Evolutionary conservation across 2,797 vertebrate species (phyloP).

Genomic region (Platalea minor): DNA sequence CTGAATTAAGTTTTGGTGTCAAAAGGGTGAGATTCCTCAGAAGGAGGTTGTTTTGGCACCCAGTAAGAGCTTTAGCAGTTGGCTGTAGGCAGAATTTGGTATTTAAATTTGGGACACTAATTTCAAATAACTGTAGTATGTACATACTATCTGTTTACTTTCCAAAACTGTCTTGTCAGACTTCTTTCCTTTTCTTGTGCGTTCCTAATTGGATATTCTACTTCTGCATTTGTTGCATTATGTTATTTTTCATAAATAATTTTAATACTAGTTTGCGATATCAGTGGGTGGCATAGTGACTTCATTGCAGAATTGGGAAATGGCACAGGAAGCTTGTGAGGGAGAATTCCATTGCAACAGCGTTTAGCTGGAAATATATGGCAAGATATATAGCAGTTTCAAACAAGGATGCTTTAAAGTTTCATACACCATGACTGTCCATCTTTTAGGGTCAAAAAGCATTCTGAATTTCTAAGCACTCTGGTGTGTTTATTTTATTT

Average conservation of each 20-base stretch:
- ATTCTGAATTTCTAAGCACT: constrained; percentile 48
- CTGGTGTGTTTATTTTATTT: constrained; percentile 31
- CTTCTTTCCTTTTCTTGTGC: neutral
- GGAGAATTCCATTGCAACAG: neutral
- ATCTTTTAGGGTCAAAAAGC: constrained; percentile 41
- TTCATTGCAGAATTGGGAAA: neutral
- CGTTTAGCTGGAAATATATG: neutral
- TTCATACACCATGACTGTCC: constrained; percentile 33
- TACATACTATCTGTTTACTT: neutral
- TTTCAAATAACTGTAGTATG: neutral
- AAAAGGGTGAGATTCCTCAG: neutral
- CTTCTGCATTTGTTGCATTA: neutral
- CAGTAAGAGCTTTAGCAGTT: neutral
- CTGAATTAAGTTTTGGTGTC: neutral
- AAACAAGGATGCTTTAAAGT: constrained; percentile 26
- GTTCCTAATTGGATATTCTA: neutral
- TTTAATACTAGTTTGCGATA: neutral
- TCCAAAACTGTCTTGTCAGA: neutral
- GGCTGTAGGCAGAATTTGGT: neutral
- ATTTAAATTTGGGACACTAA: neutral
- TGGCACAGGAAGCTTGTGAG: neutral
- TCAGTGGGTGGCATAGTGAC: neutral
- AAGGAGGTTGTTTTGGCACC: neutral
- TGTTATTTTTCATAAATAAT: neutral
- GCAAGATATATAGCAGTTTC: neutral